These are phyloP conservation scores for Drosophila borealis DNA, from an alignment of 2,888 invertebrate genomes.

Conservation along the genomic window DNA sequence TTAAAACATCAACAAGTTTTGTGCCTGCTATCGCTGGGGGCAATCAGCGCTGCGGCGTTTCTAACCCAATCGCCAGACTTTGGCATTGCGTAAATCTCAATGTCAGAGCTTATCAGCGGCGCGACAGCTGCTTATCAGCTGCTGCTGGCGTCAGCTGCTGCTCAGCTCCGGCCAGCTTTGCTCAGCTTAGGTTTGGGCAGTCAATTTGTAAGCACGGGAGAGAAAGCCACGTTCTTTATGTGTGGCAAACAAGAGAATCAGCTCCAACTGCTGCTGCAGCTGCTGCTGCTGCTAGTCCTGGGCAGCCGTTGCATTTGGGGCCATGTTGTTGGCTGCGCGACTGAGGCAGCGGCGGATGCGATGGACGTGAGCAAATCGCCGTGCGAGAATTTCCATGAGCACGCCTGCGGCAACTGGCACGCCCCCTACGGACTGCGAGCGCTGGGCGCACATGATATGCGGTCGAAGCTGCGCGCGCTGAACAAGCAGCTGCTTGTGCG, in stretches of 20 bases:
- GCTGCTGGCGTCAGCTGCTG: constrained; percentile 1
- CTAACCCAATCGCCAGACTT: constrained; percentile 23
- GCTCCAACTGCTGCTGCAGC: not conserved
- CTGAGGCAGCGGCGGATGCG: constrained; percentile 33
- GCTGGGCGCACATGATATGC: constrained; percentile 70
- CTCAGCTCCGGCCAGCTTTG: not conserved
- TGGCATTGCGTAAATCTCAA: constrained; percentile 53
- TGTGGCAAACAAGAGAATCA: not conserved
- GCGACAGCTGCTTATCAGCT: constrained; percentile 20
- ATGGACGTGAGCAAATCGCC: constrained; percentile 86
- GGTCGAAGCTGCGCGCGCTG: constrained; percentile 63
- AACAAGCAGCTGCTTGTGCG: constrained; percentile 70
- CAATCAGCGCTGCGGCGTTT: constrained; percentile 1
- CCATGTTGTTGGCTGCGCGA: not conserved
- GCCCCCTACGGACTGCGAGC: constrained; percentile 50
- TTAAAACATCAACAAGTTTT: not conserved
- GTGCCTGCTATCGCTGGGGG: not conserved
- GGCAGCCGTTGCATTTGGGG: not conserved
- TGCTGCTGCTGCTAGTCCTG: not conserved
- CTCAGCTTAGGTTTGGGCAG: not conserved
- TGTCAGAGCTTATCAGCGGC: constrained; percentile 46
- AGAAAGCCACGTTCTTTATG: not conserved
- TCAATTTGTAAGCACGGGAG: not conserved
- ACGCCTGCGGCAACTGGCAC: constrained; percentile 93
- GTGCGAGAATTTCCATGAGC: constrained; percentile 93